Evolutionary conservation across 1,140 invertebrate genomes (phyloP).

Genomic region (Drosophila ananassae): DNA sequence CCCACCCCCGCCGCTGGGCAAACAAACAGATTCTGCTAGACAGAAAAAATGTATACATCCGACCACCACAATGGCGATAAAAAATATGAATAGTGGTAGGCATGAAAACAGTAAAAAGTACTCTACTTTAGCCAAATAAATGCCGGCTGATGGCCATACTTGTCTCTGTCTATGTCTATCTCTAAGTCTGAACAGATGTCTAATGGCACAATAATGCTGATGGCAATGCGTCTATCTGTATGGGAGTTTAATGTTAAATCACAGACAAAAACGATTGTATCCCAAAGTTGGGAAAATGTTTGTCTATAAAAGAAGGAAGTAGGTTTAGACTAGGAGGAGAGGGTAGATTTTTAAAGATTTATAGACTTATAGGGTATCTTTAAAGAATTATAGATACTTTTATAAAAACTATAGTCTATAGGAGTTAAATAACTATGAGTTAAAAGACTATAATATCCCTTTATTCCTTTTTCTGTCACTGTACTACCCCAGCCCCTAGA

Average conservation of each 20-base stretch:
- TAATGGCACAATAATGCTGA: constrained; percentile 66
- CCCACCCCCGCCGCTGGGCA: constrained; percentile 15
- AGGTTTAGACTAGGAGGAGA: too few species aligned
- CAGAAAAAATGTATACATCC: constrained; percentile 31
- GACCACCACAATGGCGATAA: constrained; percentile 20
- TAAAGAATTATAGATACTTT: background rate
- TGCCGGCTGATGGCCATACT: constrained; percentile 11
- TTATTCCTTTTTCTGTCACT: background rate
- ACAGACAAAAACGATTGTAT: constrained; percentile 18
- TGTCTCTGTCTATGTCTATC: constrained; percentile 8
- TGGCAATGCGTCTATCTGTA: constrained; percentile 40
- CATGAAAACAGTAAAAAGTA: constrained; percentile 47
- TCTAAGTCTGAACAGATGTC: constrained; percentile 47
- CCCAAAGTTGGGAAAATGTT: constrained; percentile 35
- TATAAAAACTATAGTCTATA: background rate
- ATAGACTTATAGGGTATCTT: background rate
- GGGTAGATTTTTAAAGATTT: too few species aligned
- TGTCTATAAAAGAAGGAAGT: background rate
- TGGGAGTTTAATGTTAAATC: constrained; percentile 35
- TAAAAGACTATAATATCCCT: too few species aligned
- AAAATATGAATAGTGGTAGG: constrained; percentile 55
- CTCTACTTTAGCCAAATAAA: constrained; percentile 51
- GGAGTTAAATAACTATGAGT: too few species aligned
- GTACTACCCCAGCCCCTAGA: background rate
- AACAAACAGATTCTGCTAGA: constrained; percentile 61